phyloP scores from a whole-genome alignment of 1,140 invertebrate species.

The Drosophila insularis region DNA sequence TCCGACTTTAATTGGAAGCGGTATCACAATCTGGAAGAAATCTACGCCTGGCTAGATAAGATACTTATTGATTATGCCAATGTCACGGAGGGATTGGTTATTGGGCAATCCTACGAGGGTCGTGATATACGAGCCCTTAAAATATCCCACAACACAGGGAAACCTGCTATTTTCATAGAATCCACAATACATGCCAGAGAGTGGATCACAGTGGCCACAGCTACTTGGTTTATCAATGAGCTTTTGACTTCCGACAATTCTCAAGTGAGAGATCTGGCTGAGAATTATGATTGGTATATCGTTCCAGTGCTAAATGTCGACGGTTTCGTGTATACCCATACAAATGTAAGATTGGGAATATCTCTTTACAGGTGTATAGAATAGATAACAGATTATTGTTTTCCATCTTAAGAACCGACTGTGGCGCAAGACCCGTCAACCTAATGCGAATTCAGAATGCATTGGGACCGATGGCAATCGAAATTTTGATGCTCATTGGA shows the following conservation, averaged over 20 bases:
- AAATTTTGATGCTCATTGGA: constrained; percentile 88
- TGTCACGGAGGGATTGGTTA: constrained; percentile 66
- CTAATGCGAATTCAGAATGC: constrained; percentile 80
- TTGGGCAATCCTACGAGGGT: constrained; percentile 84
- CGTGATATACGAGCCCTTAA: constrained; percentile 85
- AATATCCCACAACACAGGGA: constrained; percentile 84
- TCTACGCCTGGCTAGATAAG: constrained; percentile 83
- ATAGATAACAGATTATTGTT: not conserved
- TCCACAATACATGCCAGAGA: constrained; percentile 84
- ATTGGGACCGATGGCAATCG: constrained; percentile 87
- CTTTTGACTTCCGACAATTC: constrained; percentile 75
- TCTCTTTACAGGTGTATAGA: not conserved
- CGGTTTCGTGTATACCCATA: constrained; percentile 87
- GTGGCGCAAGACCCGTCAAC: constrained; percentile 84
- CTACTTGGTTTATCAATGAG: constrained; percentile 84
- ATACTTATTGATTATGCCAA: constrained; percentile 72
- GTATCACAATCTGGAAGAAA: constrained; percentile 83
- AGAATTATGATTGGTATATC: constrained; percentile 86
- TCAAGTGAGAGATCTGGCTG: constrained; percentile 74
- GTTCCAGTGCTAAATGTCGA: constrained; percentile 89
- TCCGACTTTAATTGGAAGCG: constrained; percentile 79
- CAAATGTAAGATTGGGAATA: constrained; percentile 53
- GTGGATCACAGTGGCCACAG: constrained; percentile 85
- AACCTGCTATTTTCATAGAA: constrained; percentile 84
- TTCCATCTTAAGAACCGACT: constrained; percentile 77